Base-by-base conservation (phyloP, 2,888 invertebrate species). In the Hypercompe scribonia region DNA sequence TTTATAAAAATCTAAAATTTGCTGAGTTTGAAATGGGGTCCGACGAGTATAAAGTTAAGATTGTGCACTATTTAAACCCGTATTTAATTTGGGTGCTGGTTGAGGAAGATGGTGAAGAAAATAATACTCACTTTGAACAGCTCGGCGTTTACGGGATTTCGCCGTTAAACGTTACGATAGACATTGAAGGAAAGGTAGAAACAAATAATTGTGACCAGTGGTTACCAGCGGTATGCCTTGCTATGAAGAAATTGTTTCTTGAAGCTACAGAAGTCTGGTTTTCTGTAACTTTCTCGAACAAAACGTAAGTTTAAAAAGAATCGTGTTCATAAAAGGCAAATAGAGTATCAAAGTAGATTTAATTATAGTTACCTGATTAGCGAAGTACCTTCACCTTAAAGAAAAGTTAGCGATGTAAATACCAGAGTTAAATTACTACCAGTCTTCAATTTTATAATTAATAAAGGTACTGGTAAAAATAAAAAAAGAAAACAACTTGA, bases 41-140 rank as follows among this genome's bases (percentile, higher is more conserved):
- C 0, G 90, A 90, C 72, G 82, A 79, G 54, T 94, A 94, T 74
- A 87, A 86, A 83, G 88, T 94, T 28, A 87, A 93, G 15, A 84
- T 94, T 0, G 81, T 94, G 5, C 86, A 92, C 72, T 89, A 81
- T 50, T 58, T 90, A 15, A 91, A 93, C 84, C 94, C 94, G 0
- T 90, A 94, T 86, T 83, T 94, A 50, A 91, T 94, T 76, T 94
- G 94, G 93, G 87, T 89, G 3, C 90, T 92, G 84, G 88, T 80
- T 7, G 42, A 71, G 2, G 80, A 81, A 46, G 74, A 75, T 0
- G 70, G 39, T 0, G 76, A 83, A n/a, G 84, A 87, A n/a, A 71
- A 68, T 4, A 50, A 28, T 3, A 82, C 86, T 77, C 69, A 79
- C 3, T 90, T 93, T 24, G 92, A 94, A 76, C 94, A 94, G 87